A percentile compares a stretch with the other conserved stretches of the same genome.
phyloP scores from a whole-genome alignment of 2,797 vertebrate genomes.

The Oryzias dopingdopingensis region DNA sequence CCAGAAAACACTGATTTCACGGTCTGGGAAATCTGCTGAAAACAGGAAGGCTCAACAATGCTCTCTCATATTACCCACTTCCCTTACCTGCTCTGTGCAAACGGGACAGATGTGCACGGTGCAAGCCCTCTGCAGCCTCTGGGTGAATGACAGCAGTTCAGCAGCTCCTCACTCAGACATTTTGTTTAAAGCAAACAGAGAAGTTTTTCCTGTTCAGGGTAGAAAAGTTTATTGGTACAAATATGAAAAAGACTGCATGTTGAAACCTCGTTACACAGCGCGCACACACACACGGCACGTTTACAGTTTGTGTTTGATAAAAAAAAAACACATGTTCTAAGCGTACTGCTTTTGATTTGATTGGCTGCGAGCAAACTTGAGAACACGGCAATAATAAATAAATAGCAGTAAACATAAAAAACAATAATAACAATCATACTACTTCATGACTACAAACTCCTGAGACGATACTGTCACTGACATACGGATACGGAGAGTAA shows the following conservation, averaged over 20 bases:
- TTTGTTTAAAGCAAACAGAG: slow-evolving; percentile 1
- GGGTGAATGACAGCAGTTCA: background rate
- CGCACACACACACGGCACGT: slow-evolving; percentile 59
- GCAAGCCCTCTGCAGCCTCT: slow-evolving; percentile 6
- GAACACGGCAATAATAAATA: slow-evolving; percentile 74
- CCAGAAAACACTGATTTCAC: background rate
- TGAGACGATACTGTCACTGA: slow-evolving; percentile 75
- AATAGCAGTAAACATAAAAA: slow-evolving; percentile 23
- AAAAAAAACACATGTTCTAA: slow-evolving; percentile 62
- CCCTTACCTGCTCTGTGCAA: slow-evolving; percentile 56
- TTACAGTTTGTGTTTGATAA: slow-evolving; percentile 54
- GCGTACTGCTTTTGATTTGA: slow-evolving; percentile 75
- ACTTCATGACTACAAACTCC: slow-evolving; percentile 69
- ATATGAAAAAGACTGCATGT: slow-evolving; percentile 74
- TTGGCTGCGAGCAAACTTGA: slow-evolving; percentile 74
- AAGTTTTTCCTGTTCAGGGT: slow-evolving; percentile 30
- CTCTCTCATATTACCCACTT: slow-evolving; percentile 58
- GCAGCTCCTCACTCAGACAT: background rate
- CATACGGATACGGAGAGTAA: slow-evolving; percentile 72
- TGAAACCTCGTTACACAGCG: slow-evolving; percentile 61
- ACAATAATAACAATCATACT: slow-evolving; percentile 27
- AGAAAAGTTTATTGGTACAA: slow-evolving; percentile 80
- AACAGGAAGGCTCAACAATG: slow-evolving; percentile 66
- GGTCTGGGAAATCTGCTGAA: slow-evolving; percentile 11
- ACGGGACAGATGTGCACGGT: slow-evolving; percentile 6